phyloP scores from a whole-genome alignment of 1,140 invertebrate species.

The Drosophila rufa region DNA sequence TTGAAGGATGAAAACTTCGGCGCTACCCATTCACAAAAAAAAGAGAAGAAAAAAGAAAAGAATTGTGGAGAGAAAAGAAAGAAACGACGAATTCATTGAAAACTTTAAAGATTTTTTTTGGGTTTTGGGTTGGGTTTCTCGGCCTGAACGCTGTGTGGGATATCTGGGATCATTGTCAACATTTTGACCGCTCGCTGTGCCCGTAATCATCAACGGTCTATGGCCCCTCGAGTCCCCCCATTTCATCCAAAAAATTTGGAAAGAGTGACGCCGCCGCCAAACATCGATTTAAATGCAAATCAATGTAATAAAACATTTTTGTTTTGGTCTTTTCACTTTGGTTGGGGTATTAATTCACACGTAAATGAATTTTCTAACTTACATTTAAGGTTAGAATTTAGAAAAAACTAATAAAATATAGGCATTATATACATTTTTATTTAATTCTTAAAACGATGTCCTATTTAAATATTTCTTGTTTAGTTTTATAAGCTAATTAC shows the following conservation, averaged over 20 bases:
- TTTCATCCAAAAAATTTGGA: slow-evolving; percentile 12
- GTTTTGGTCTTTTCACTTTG: slow-evolving; percentile 47
- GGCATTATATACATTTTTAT: too few species aligned
- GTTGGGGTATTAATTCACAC: slow-evolving; percentile 1
- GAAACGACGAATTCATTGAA: slow-evolving; percentile 66
- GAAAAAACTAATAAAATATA: too few species aligned
- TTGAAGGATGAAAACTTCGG: slow-evolving; percentile 63
- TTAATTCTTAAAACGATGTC: too few species aligned
- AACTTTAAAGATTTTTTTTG: slow-evolving; percentile 38
- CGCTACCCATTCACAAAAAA: slow-evolving; percentile 51
- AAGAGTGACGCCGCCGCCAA: slow-evolving; percentile 57
- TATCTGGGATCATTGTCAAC: slow-evolving; percentile 66
- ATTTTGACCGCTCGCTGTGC: slow-evolving; percentile 77
- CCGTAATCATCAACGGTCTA: slow-evolving; percentile 67
- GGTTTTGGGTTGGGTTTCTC: slow-evolving; percentile 37
- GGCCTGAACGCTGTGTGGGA: slow-evolving; percentile 35
- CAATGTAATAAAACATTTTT: slow-evolving; percentile 83
- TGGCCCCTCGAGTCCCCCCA: slow-evolving; percentile 18
- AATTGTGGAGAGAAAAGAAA: slow-evolving; percentile 17
- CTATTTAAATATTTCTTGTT: too few species aligned
- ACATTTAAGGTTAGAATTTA: too few species aligned
- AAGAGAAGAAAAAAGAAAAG: slow-evolving; percentile 13
- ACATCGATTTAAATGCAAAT: slow-evolving; percentile 84
- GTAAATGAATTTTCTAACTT: background rate
- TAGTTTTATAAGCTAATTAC: too few species aligned